A percentile compares a stretch with the other conserved stretches of the same genome.
phyloP scores from a whole-genome alignment of 2,113 vertebrate genomes.

The Telmatochromis sp. region DNA sequence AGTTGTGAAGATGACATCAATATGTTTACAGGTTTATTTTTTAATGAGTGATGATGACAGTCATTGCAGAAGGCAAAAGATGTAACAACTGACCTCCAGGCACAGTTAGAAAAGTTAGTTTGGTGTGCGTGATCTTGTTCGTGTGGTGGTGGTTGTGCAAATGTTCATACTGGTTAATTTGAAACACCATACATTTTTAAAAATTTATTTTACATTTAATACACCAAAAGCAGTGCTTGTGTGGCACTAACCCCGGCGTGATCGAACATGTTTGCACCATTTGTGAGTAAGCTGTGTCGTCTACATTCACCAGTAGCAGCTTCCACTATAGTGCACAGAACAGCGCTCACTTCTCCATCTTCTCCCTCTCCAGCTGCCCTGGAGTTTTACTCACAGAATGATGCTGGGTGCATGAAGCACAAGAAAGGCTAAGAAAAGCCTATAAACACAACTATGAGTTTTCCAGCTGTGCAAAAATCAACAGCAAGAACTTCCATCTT shows the following conservation, averaged over 20 bases:
- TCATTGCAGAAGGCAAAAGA: background rate
- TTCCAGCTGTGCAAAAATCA: slow-evolving; percentile 69
- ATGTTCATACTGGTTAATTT: no score
- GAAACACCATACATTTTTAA: background rate
- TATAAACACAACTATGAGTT: background rate
- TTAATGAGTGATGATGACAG: background rate
- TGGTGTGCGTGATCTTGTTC: background rate
- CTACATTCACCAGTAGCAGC: background rate
- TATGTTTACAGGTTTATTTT: background rate
- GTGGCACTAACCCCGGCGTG: background rate
- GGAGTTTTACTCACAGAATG: background rate
- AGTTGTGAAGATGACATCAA: background rate
- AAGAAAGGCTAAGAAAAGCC: background rate
- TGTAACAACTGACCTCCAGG: background rate
- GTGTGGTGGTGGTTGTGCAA: background rate
- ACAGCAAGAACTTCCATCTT: slow-evolving; percentile 88
- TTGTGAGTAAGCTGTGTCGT: background rate
- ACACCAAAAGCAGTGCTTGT: background rate
- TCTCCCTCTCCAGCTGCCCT: accelerated
- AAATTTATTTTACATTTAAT: background rate
- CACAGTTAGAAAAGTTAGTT: background rate
- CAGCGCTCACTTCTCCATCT: background rate
- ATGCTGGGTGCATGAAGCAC: background rate
- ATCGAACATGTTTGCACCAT: background rate
- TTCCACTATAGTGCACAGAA: background rate